These are phyloP conservation scores for Indicator indicator DNA, from an alignment of 2,113 vertebrate species.

Conservation along the genomic window DNA sequence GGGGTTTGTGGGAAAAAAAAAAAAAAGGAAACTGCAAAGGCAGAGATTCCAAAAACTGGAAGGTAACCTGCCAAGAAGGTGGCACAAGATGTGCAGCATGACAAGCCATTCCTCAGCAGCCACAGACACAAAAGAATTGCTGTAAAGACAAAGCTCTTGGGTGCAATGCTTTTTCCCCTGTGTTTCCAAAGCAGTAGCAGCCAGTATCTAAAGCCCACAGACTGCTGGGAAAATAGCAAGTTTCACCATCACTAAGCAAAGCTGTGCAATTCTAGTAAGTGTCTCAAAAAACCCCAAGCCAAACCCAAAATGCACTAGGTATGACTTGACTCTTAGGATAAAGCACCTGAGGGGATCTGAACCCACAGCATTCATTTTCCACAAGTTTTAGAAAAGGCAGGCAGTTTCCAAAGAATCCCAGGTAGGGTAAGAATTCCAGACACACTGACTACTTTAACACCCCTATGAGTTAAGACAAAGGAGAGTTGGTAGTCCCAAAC, in stretches of 20 bases:
- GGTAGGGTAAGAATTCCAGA: background rate
- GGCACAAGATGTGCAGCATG: background rate
- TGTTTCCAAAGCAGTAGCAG: background rate
- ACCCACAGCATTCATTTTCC: background rate
- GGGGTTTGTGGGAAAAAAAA: background rate
- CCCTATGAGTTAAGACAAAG: background rate
- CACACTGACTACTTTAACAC: background rate
- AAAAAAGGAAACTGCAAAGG: background rate
- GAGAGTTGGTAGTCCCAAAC: background rate
- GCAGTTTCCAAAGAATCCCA: background rate
- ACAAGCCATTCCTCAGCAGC: background rate
- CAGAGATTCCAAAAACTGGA: background rate
- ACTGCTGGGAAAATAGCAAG: background rate
- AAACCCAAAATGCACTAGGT: background rate
- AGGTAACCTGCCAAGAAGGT: background rate
- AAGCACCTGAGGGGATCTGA: background rate
- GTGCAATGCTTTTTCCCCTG: background rate
- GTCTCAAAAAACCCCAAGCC: background rate
- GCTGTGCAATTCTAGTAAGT: background rate
- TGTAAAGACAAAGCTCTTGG: background rate
- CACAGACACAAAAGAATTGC: background rate
- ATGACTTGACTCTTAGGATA: background rate
- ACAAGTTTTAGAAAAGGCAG: background rate
- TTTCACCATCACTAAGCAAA: background rate
- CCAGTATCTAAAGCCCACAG: background rate